Base-by-base conservation (phyloP, 30 jellyfish, hydroid and myxozoan species). In the Clytia hemisphaerica region DNA sequence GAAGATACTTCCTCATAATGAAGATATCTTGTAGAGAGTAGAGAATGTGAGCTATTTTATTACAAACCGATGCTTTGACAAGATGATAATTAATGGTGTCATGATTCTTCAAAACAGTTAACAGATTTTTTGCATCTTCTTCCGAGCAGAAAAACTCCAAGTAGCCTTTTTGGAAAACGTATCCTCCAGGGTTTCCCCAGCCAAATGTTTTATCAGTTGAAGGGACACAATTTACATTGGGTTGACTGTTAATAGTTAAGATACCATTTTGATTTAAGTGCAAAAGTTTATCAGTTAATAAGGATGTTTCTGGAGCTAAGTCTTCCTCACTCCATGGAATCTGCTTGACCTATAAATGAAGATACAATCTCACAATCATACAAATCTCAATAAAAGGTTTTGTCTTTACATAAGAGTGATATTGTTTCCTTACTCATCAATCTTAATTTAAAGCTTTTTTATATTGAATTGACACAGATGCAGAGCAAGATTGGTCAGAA, bases 111-210 rank as follows among this genome's bases (percentile, higher is more conserved):
- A 84, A 45, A 7, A 84, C 67, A 36, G 45, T 36, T 55, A 84
- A 47, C 42, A 84, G 45, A 57, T 76, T 76, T 71, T 74, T 26
- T 2, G 85, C 76, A 42, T 84, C 91, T 57, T 84, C 95, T 55
- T 77, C 63, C 22, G 66, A 64, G 19, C 80, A 76, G 53, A 84
- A 84, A 62, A 84, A 84, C 51, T 84, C 95, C 24, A 84, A 79
- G 48, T 84, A 84, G 21, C 88, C 95, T 85, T 84, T 84, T 66
- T 84, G 95, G 72, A 73, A 84, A 50, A 84, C 85, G 65, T 76
- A 84, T 28, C 95, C 95, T 37, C 95, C 95, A 61, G 95, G 93
- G 58, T 93, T 69, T 32, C 95, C 95, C 95, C 95, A 84, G 48
- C 95, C 95, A 72, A 84, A 71, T 15, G 72, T 28, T 27, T 75